Evolutionary conservation across 2,113 vertebrate genomes (phyloP), one percentile per base, ranked within the genome.

Genomic region (Epinephelus fuscoguttatus): DNA sequence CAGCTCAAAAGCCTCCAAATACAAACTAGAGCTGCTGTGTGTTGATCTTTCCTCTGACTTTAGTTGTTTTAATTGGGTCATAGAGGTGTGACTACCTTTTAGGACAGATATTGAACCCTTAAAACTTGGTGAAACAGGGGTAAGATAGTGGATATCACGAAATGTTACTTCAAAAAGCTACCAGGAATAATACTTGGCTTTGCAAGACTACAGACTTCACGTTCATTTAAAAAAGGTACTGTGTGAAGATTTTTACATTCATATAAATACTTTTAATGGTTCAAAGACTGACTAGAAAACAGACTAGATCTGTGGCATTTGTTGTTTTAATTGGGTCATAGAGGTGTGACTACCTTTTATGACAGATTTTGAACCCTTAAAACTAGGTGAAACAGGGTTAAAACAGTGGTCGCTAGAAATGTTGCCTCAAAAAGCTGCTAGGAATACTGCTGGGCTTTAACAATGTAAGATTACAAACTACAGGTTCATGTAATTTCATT

Each of bases 51-150:
- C 15, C 40, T 6, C 5, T 15, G 30, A 18, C 23, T 2, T n/a
- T 56, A 25, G 15, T 49, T 30, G 71, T 45, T 78, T 75, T 57
- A 70, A 79, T 56, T 50, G 25, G n/a, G 55, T 50, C 50, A 12
- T 42, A 6, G 11, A 52, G 27, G 13, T 37, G 8, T 52, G 56
- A 37, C 63, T 63, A 12, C 14, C 49, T 61, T n/a, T 25, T 23
- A 9, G 5, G 55, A 23, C 14, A 9, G 25, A 3, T 2, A n/a
- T 5, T 17, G 37, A 69, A 25, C 19, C 14, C 14, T n/a, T 77
- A 6, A 17, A 60, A 60, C 12, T 18, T 66, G 52, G 3, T n/a
- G 27, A 11, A 50, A 50, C 37, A 63, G 25, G 18, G 4, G 7
- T 10, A 37, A 42, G 33, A 14, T 9, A 15, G 13, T 13, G 13